Evolutionary conservation across 2,888 invertebrate genomes (phyloP).

Genomic region (Ornithoptera priamus): DNA sequence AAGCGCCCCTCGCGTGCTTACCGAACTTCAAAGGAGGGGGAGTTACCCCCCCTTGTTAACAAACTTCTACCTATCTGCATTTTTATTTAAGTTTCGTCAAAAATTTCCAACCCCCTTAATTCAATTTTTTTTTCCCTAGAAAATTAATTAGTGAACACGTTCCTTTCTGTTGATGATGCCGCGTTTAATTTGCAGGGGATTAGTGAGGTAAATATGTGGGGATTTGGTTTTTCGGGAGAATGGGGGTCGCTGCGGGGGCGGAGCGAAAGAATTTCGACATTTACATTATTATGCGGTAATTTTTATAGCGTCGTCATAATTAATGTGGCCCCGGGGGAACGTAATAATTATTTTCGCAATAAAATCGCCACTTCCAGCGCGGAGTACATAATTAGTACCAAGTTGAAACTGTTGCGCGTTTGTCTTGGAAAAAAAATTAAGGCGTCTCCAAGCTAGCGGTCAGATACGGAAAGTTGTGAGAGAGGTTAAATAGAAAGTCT

Average conservation of each 20-base stretch:
- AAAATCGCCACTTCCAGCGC: neutral
- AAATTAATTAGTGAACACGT: constrained; percentile 61
- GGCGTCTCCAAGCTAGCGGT: constrained; percentile 13
- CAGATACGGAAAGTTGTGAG: constrained; percentile 16
- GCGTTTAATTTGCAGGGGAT: constrained; percentile 46
- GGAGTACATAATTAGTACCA: constrained; percentile 1
- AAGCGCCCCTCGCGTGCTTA: constrained; percentile 44
- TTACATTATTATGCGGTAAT: constrained; percentile 27
- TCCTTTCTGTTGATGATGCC: constrained; percentile 48
- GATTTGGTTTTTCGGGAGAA: constrained; percentile 20
- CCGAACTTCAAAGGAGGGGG: constrained; percentile 64
- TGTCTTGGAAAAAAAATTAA: constrained; percentile 5
- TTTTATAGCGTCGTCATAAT: constrained; percentile 16
- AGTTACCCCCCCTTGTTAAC: constrained; percentile 53
- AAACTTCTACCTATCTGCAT: constrained; percentile 63
- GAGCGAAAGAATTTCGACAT: constrained; percentile 18
- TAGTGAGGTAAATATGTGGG: constrained; percentile 37
- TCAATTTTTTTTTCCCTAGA: constrained; percentile 53
- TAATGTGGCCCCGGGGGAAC: neutral
- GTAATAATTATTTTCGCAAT: neutral
- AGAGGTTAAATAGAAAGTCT: constrained; percentile 22
- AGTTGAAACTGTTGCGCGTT: constrained; percentile 7
- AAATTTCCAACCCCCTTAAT: constrained; percentile 70
- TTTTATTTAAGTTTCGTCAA: constrained; percentile 76
- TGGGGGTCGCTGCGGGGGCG: no score